Percentiles rank a stretch among this genome's conserved stretches.
phyloP scores from a whole-genome alignment of 2,797 vertebrate genomes.

The Oreonectes daqikongensis region DNA sequence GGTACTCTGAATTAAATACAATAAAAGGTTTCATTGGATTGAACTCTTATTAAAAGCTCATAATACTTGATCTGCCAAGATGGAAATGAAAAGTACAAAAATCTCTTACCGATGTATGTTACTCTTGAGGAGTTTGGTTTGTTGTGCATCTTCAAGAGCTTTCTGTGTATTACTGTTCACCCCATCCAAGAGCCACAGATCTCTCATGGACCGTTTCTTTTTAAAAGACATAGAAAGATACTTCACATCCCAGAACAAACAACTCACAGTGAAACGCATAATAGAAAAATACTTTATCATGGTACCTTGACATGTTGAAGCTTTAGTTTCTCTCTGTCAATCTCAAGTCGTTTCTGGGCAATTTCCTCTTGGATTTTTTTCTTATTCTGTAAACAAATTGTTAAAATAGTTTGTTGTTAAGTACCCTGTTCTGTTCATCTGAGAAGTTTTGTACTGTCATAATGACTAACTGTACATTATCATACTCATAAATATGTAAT shows the following conservation, averaged over 20 bases:
- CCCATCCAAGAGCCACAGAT: constrained; percentile 95
- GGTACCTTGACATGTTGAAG: constrained; percentile 93
- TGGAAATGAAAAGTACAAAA: neutral
- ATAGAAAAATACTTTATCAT: neutral
- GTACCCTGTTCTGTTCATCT: neutral
- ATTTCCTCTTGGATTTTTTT: constrained; percentile 94
- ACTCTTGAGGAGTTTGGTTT: constrained; percentile 81
- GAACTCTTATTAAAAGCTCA: neutral
- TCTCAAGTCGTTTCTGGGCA: constrained; percentile 84
- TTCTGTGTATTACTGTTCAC: constrained; percentile 83
- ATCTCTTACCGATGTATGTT: constrained; percentile 82
- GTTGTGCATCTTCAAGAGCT: constrained; percentile 82
- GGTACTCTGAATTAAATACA: neutral
- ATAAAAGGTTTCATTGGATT: neutral
- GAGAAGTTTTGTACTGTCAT: neutral
- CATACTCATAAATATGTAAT: neutral
- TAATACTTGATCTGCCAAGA: neutral
- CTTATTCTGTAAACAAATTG: constrained; percentile 82
- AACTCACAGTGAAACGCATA: neutral
- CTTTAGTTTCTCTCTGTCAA: constrained; percentile 93
- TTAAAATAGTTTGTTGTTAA: no score
- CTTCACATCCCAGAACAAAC: neutral
- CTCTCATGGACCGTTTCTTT: constrained; percentile 91
- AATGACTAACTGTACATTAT: neutral
- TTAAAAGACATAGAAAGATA: constrained; percentile 13